Conservation (phyloP, 64 coral and sea anemone genomes). For the Dendronephthya gigantea region DNA sequence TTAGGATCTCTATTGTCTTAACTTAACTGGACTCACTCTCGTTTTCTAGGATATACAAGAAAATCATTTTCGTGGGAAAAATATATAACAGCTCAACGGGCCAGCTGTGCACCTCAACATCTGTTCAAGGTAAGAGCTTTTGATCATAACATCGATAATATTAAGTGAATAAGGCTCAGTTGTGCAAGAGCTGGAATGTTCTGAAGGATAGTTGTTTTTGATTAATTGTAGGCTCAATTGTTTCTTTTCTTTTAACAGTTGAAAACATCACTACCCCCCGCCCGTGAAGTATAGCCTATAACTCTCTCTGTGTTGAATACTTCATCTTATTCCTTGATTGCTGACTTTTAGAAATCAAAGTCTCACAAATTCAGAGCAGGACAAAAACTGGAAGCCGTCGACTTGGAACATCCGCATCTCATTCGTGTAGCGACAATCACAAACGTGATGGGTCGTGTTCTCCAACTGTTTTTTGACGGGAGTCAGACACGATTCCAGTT, state of each 20-base stretch:
- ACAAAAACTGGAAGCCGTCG: constrained; percentile 79
- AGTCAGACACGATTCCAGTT: constrained; percentile 77
- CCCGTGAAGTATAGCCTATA: too few relatives aligned
- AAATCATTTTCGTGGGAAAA: constrained; percentile 83
- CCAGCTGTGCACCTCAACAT: constrained; percentile 49
- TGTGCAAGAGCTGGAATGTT: too few relatives aligned
- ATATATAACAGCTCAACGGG: constrained; percentile 54
- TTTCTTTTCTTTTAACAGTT: too few relatives aligned
- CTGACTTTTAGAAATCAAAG: constrained; percentile 55
- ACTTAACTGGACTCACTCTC: not conserved
- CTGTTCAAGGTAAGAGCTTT: constrained; percentile 56
- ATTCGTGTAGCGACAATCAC: constrained; percentile 86
- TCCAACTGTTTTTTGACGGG: constrained; percentile 86
- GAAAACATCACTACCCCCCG: too few relatives aligned
- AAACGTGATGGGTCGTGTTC: constrained; percentile 69
- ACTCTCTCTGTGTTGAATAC: not conserved
- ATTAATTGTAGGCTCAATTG: too few relatives aligned
- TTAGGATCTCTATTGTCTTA: too few relatives aligned
- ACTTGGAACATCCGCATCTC: constrained; percentile 59
- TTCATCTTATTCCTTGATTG: not conserved
- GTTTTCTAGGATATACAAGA: constrained; percentile 57
- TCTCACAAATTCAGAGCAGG: constrained; percentile 68
- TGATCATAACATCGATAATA: not conserved
- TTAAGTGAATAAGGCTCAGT: not conserved
- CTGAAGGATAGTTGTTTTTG: too few relatives aligned